Conservation (phyloP, 2,797 vertebrate species). For the Ptychobarbus kaznakovi region DNA sequence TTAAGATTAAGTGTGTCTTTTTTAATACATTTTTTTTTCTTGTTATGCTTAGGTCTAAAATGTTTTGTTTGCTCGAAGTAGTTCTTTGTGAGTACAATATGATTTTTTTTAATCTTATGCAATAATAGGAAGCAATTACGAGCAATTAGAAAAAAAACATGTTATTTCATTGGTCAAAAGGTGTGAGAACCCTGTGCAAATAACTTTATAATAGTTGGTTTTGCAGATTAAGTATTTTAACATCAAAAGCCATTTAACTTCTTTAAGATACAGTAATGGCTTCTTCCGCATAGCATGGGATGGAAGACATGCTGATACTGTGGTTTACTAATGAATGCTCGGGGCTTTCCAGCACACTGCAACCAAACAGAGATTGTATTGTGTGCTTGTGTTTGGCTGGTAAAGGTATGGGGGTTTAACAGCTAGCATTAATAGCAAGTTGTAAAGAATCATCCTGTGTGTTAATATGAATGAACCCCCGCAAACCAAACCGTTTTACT, state of each 20-base stretch:
- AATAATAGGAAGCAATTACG: neutral
- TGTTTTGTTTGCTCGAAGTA: neutral
- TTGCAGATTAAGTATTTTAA: neutral
- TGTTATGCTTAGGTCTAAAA: neutral
- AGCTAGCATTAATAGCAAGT: slow-evolving; percentile 38
- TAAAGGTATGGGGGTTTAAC: slow-evolving; percentile 43
- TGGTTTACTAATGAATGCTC: slow-evolving; percentile 51
- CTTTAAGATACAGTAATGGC: neutral
- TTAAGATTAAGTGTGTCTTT: neutral
- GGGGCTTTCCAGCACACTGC: slow-evolving; percentile 41
- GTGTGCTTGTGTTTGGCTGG: slow-evolving; percentile 41
- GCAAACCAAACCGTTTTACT: slow-evolving; percentile 30
- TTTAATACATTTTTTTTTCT: neutral
- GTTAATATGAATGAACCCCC: slow-evolving; percentile 39
- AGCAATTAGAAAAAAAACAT: neutral
- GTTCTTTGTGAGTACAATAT: neutral
- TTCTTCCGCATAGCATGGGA: slow-evolving; percentile 1
- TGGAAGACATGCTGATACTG: slow-evolving; percentile 37
- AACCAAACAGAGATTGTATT: slow-evolving; percentile 51
- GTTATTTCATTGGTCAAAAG: neutral
- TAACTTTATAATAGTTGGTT: neutral
- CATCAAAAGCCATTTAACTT: neutral
- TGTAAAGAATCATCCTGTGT: slow-evolving; percentile 49
- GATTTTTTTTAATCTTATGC: no score
- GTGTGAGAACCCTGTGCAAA: neutral